Evolutionary conservation across 2,888 invertebrate species (phyloP).

Genomic region (Parnassius apollo): DNA sequence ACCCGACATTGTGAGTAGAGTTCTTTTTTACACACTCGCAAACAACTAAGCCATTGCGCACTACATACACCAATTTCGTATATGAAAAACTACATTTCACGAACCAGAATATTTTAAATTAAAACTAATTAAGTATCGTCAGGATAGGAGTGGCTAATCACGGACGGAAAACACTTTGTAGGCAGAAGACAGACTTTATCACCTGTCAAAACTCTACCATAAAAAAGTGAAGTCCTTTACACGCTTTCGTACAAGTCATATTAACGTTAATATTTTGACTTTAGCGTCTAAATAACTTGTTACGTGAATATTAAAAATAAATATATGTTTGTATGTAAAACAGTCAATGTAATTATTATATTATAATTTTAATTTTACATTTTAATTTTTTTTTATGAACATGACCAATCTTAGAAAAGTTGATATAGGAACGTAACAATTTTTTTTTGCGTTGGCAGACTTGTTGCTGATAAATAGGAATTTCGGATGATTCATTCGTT

Average conservation of each 20-base stretch:
- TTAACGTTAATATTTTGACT: neutral
- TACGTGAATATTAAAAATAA: neutral
- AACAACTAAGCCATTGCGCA: constrained; percentile 53
- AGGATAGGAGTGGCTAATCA: constrained; percentile 73
- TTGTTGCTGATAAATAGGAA: constrained; percentile 49
- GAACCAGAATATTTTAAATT: constrained; percentile 44
- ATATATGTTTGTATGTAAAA: neutral
- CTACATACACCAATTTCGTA: constrained; percentile 18
- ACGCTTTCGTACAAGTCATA: constrained; percentile 27
- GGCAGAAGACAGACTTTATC: constrained; percentile 45
- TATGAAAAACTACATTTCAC: constrained; percentile 56
- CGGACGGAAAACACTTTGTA: constrained; percentile 58
- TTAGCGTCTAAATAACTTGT: neutral
- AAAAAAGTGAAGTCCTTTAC: constrained; percentile 35
- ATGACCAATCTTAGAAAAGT: neutral
- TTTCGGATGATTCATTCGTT: constrained; percentile 62
- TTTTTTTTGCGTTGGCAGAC: constrained; percentile 31
- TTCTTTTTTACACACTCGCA: constrained; percentile 37
- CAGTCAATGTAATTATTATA: neutral
- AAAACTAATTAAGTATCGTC: constrained; percentile 50
- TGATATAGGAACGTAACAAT: constrained; percentile 31
- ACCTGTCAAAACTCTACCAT: constrained; percentile 49
- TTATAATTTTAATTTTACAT: neutral
- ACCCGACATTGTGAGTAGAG: constrained; percentile 66
- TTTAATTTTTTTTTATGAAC: neutral